These are phyloP conservation scores for Sitta carolinensis DNA, from an alignment of 2,797 vertebrate species.

Conservation along the genomic window DNA sequence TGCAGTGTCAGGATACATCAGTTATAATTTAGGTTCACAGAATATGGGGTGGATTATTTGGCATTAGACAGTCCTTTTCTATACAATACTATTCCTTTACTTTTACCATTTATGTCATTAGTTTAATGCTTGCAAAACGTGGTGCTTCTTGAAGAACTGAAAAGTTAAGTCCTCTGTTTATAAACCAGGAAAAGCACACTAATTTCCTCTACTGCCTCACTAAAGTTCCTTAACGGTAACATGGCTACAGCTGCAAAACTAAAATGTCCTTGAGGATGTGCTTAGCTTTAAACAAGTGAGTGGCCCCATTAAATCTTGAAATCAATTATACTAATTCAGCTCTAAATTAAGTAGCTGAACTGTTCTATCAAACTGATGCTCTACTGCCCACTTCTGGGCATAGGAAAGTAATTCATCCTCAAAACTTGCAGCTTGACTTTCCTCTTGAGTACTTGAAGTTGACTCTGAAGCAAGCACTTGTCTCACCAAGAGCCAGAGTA, in stretches of 20 bases:
- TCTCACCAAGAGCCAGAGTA: background rate
- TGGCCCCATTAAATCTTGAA: background rate
- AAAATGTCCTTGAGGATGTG: background rate
- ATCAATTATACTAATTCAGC: background rate
- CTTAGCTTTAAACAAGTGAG: background rate
- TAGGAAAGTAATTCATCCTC: background rate
- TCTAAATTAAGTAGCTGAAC: background rate
- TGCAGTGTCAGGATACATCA: background rate
- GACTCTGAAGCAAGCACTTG: background rate
- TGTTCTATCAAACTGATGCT: background rate
- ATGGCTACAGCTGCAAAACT: background rate
- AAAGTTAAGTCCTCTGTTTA: background rate
- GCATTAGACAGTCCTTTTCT: background rate
- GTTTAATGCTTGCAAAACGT: background rate
- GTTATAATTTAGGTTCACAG: background rate
- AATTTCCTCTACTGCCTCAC: background rate
- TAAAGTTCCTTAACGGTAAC: background rate
- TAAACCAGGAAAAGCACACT: background rate
- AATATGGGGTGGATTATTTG: background rate
- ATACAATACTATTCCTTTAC: background rate
- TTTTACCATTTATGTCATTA: background rate
- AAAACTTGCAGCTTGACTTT: background rate
- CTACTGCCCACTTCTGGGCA: constrained; percentile 49
- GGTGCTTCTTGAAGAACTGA: background rate
- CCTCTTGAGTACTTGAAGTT: background rate